Conservation (phyloP, 2,888 invertebrate genomes). For the Osmoderma eremita region DNA sequence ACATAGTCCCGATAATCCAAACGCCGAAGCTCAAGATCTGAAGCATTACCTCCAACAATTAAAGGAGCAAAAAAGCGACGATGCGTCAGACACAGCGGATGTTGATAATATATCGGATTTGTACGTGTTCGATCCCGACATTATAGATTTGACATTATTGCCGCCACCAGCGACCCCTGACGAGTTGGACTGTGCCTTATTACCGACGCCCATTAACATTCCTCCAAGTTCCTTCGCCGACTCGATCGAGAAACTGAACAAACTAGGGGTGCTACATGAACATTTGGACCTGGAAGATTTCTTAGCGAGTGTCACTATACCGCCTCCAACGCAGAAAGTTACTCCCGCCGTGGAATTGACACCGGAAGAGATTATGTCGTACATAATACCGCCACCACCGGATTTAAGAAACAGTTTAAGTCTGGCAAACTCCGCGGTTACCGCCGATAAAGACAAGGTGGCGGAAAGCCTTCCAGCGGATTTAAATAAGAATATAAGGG, state of each 20-base stretch:
- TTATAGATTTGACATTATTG: conserved; percentile 88
- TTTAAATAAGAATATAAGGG: conserved; percentile 9
- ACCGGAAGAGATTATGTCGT: conserved; percentile 85
- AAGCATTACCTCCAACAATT: conserved; percentile 75
- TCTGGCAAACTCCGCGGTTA: conserved; percentile 46
- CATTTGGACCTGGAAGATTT: conserved; percentile 81
- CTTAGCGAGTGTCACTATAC: conserved; percentile 83
- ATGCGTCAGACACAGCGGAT: conserved; percentile 53
- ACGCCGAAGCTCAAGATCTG: conserved; percentile 67
- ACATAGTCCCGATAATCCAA: conserved; percentile 78
- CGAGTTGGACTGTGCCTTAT: conserved; percentile 77
- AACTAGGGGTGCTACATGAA: conserved; percentile 62
- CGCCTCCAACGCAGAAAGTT: conserved; percentile 80
- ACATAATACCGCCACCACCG: conserved; percentile 84
- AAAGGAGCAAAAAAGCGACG: conserved; percentile 67
- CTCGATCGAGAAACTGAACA: conserved; percentile 62
- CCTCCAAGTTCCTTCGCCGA: conserved; percentile 84
- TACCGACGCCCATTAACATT: conserved; percentile 75
- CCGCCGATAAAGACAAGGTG: conserved; percentile 29
- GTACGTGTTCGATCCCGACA: conserved; percentile 81
- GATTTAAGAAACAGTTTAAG: conserved; percentile 57
- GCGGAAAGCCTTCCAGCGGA: conserved; percentile 14
- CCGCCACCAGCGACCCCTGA: conserved; percentile 89
- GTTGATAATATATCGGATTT: conserved; percentile 64
- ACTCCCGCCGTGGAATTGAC: conserved; percentile 82